Base-by-base conservation (phyloP, 2,888 invertebrate genomes). In the Gortyna flavago region DNA sequence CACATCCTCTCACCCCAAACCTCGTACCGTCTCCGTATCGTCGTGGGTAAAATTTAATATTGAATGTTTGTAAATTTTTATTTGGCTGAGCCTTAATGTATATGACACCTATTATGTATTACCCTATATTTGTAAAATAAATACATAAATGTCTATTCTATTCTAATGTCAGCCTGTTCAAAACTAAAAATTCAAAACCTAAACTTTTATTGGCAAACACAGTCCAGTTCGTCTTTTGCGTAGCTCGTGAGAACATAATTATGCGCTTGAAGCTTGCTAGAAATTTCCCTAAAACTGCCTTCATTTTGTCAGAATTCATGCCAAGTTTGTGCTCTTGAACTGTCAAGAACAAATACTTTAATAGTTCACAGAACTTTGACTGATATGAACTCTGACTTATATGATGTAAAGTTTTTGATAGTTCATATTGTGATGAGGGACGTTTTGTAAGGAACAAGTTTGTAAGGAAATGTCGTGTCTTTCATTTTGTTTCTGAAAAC, bases 301-400 rank as follows among this genome's bases (percentile, higher is more conserved):
- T 81, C 71, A 72, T 74, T 73, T 84, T 59, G 69, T 68, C 41
- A 51, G 76, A 71, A 64, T 59, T 62, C 64, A 67, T 66, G 38
- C 41, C 16, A 83, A 85, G 77, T 85, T 85, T 73, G 41, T 32
- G 72, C 62, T 68, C 79, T 79, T 84, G 62, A 86, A 81, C 75
- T 79, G 75, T 62, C 85, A 66, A 35, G 75, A 85, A 75, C 86
- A 86, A 77, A 84, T 81, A 81, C 75, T 81, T 77, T 18, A 62
- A 21, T 59, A 54, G 70, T 77, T 80, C 57, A 72, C 0, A 35
- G 13, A 79, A 82, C 66, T 75, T 75, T 84, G 80, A 70, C 67
- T 80, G 78, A 85, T 84, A 79, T 72, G 66, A 84, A 77, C 73
- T 67, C 61, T 48, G 41, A 1, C 61, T 35, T 44, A 13, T 71